Conservation (phyloP, 2,888 invertebrate species). For the Leptinotarsa juncta region DNA sequence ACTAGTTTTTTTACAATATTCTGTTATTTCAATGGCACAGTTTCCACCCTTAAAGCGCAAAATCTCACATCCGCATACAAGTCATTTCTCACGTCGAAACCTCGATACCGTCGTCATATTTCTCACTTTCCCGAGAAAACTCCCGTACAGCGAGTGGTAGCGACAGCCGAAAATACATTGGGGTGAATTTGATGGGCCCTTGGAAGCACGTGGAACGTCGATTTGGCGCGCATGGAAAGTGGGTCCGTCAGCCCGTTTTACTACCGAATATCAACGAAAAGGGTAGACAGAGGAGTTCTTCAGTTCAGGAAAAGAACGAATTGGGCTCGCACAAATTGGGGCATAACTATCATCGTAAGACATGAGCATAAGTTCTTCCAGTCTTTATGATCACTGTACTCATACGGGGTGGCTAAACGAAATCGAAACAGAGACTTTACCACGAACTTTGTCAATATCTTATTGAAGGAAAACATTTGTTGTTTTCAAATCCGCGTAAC, state of each 20-base stretch:
- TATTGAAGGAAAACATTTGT: background rate
- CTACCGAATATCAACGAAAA: slow-evolving; percentile 25
- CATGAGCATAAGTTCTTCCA: background rate
- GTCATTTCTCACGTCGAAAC: slow-evolving; percentile 22
- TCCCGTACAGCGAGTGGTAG: slow-evolving; percentile 21
- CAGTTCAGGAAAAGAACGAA: slow-evolving; percentile 1
- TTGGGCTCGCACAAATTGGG: slow-evolving; percentile 15
- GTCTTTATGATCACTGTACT: background rate
- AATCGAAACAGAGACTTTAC: background rate
- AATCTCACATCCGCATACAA: background rate
- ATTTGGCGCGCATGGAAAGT: slow-evolving; percentile 40
- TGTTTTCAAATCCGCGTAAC: too few species aligned
- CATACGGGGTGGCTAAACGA: too few species aligned
- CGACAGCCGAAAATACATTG: slow-evolving; percentile 46
- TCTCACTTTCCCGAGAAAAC: slow-evolving; percentile 21
- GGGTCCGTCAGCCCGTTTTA: slow-evolving; percentile 20
- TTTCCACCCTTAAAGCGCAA: background rate
- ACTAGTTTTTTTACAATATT: too few species aligned
- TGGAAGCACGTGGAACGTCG: slow-evolving; percentile 46
- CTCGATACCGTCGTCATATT: slow-evolving; percentile 21
- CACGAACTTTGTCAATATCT: background rate
- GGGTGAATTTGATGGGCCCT: slow-evolving; percentile 41
- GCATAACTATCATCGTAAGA: background rate
- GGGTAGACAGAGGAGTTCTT: slow-evolving; percentile 17
- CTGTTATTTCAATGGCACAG: background rate